phyloP scores from a whole-genome alignment of 1,140 invertebrate species.

The honey bee (Apis mellifera) region Amel_HAv3.1 CM009936.2:10991001-10991500 shows the following conservation, averaged over 20 bases:
- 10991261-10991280: not conserved
- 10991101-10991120: conserved; percentile 27
- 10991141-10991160: conserved; percentile 39
- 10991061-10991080: not conserved
- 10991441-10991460: not conserved
- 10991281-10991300: conserved; percentile 38
- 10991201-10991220: conserved; percentile 47
- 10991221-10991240: not conserved
- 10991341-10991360: conserved; percentile 22
- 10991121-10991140: conserved; percentile 27
- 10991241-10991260: conserved; percentile 52
- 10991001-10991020: not conserved
- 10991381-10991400: not conserved
- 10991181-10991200: conserved; percentile 27
- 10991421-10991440: not conserved
- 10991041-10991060: not conserved
- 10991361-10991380: conserved; percentile 29
- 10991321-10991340: conserved; percentile 23
- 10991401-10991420: not conserved
- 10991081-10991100: not conserved
- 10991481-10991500: too few species aligned
- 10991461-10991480: not conserved
- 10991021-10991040: not conserved
- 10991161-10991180: conserved; percentile 42
- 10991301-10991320: not conserved